phyloP scores from a whole-genome alignment of 2,888 invertebrate genomes.

The Teleiodes luculella region DNA sequence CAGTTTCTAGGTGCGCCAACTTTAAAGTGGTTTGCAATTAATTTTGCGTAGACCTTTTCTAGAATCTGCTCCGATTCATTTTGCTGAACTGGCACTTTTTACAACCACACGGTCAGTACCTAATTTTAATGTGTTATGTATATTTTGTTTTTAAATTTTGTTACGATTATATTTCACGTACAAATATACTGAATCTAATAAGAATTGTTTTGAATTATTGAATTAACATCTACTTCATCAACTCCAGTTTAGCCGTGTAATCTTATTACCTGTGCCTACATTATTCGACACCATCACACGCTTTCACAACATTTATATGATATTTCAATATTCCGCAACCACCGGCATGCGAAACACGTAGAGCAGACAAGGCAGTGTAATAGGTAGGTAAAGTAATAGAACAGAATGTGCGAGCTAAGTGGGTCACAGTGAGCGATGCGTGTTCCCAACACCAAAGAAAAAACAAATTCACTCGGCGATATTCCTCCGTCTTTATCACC shows the following conservation, averaged over 20 bases:
- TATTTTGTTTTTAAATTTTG: no score
- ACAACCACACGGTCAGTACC: no score
- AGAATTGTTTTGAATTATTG: not conserved
- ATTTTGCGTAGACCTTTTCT: not conserved
- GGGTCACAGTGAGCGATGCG: constrained; percentile 15
- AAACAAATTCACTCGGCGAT: constrained; percentile 17
- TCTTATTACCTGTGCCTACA: no score
- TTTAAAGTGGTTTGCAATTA: not conserved
- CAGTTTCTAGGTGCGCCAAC: not conserved
- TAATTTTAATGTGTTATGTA: no score
- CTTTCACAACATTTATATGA: not conserved
- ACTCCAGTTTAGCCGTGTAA: not conserved
- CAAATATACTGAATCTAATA: no score
- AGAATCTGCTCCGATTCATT: not conserved
- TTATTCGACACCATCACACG: not conserved
- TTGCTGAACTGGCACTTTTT: no score
- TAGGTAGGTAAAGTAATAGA: constrained; percentile 13
- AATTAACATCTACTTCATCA: not conserved
- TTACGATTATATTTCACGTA: not conserved
- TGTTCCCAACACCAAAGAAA: constrained; percentile 12
- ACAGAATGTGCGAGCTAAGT: constrained; percentile 11
- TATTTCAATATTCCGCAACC: not conserved
- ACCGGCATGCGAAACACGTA: not conserved
- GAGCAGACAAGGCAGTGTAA: not conserved
- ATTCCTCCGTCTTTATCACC: constrained; percentile 25